Base-by-base conservation (phyloP, 1,140 invertebrate genomes). In the Drosophila nikananu region DNA sequence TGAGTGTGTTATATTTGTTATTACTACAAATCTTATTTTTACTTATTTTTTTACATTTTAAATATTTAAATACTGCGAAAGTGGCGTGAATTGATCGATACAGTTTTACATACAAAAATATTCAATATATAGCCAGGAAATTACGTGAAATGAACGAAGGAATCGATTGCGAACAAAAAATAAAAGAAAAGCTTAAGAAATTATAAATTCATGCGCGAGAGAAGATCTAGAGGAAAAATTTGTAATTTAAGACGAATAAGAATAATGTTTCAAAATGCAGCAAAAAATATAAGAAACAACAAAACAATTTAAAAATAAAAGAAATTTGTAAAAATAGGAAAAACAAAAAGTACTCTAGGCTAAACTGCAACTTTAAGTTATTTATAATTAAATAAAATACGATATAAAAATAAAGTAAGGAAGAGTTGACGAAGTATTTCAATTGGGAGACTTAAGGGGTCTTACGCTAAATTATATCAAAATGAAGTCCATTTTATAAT, bases 361-460 rank as follows among this genome's bases (percentile, higher is more conserved):
- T 79, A 25, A 57, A 73, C 64, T 48, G 62, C 57, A 80, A 80
- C 78, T 75, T 75, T 90, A 90, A 90, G 86, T 90, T 91, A 90
- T 90, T 90, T 90, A 90, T 90, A 91, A 90, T 86, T 90, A 91
- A 90, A 91, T 86, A 91, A 90, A 89, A 90, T 87, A 87, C 60
- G 21, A 86, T 80, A 90, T 73, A 79, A 90, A 57, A 90, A 84
- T 87, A 89, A 67, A 78, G 41, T 70, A 66, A 60, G 63, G 44
- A 61, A 12, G 60, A 54, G 64, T 71, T 72, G 13, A 51, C 0
- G 13, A 51, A 17, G 9, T 23, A 39, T 32, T 41, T 60, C 0
- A 10, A n/a, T 51, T 32, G 39, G 49, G 12, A 12, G n/a, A 19
- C 1, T 19, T 2, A 7, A 7, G 9, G 15, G 23, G 32, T 13